These are phyloP conservation scores for Leucoptera coffeella DNA, from an alignment of 2,888 invertebrate genomes.

Conservation along the genomic window DNA sequence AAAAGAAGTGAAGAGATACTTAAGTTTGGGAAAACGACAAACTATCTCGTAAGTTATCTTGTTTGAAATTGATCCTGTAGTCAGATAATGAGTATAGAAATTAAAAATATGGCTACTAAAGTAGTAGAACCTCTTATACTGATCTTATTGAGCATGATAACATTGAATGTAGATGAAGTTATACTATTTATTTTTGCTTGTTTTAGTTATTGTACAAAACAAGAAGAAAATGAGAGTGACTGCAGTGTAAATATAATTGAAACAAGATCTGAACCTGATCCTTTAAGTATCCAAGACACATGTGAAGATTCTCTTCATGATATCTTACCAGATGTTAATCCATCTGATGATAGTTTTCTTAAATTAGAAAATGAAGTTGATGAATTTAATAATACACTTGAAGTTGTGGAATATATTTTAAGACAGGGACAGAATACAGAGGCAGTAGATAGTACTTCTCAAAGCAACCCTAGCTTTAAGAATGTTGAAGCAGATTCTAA, in stretches of 20 bases:
- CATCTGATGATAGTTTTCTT: constrained; percentile 20
- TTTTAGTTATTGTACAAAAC: too few relatives aligned
- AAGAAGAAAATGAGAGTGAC: constrained; percentile 9
- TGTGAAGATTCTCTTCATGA: too few relatives aligned
- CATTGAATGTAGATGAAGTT: too few relatives aligned
- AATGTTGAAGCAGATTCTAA: constrained; percentile 4
- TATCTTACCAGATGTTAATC: too few relatives aligned
- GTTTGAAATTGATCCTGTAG: neutral
- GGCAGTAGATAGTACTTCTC: too few relatives aligned
- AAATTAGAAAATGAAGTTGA: constrained; percentile 19
- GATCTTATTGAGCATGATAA: too few relatives aligned
- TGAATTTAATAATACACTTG: constrained; percentile 20
- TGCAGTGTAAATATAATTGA: constrained; percentile 21
- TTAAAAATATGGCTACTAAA: neutral
- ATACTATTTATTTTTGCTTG: too few relatives aligned
- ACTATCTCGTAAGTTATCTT: constrained; percentile 13
- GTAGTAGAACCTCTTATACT: too few relatives aligned
- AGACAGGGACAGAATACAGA: constrained; percentile 19
- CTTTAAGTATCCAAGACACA: too few relatives aligned
- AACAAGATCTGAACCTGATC: constrained; percentile 24
- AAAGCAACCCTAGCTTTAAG: too few relatives aligned
- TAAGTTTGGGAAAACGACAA: constrained; percentile 10
- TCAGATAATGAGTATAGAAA: neutral
- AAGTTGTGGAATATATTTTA: constrained; percentile 22
- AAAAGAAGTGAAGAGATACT: constrained; percentile 20